Evolutionary conservation across 2,797 vertebrate genomes (phyloP).

Genomic region (Phataginus tetradactyla): DNA sequence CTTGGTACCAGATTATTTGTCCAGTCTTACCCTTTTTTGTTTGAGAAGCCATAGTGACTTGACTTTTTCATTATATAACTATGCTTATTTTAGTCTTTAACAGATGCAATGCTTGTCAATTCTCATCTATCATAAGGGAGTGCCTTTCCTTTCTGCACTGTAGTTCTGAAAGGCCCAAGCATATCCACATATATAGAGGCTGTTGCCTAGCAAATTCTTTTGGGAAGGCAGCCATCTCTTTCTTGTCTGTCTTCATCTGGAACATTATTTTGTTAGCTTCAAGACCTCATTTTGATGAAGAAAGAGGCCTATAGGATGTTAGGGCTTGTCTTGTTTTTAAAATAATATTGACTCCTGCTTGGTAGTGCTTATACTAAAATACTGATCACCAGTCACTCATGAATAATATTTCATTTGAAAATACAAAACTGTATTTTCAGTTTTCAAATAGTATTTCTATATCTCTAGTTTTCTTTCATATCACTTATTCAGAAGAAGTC

Average conservation of each 20-base stretch:
- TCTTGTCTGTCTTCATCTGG: slow-evolving; percentile 34
- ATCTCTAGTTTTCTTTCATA: background rate
- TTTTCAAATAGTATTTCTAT: slow-evolving; percentile 21
- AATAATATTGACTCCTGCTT: slow-evolving; percentile 20
- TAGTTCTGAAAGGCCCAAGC: slow-evolving; percentile 33
- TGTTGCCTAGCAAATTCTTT: slow-evolving; percentile 59
- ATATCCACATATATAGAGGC: background rate
- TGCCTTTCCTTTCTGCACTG: slow-evolving; percentile 26
- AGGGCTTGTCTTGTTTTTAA: slow-evolving; percentile 15
- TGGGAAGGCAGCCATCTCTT: slow-evolving; percentile 44
- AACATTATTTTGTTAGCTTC: slow-evolving; percentile 53
- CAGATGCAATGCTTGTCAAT: background rate
- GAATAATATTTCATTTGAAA: background rate
- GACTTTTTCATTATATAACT: slow-evolving; percentile 37
- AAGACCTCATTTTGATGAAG: slow-evolving; percentile 49
- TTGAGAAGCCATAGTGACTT: slow-evolving; percentile 24
- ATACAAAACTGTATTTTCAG: background rate
- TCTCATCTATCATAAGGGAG: slow-evolving; percentile 3
- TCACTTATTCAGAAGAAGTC: background rate
- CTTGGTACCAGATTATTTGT: slow-evolving; percentile 15
- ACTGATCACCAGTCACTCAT: slow-evolving; percentile 8
- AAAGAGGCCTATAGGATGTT: background rate
- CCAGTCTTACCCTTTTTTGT: slow-evolving; percentile 35
- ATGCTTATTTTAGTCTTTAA: slow-evolving; percentile 26
- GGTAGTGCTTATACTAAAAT: slow-evolving; percentile 30